phyloP scores from a whole-genome alignment of 2,797 vertebrate genomes.

The Liasis olivaceus region DNA sequence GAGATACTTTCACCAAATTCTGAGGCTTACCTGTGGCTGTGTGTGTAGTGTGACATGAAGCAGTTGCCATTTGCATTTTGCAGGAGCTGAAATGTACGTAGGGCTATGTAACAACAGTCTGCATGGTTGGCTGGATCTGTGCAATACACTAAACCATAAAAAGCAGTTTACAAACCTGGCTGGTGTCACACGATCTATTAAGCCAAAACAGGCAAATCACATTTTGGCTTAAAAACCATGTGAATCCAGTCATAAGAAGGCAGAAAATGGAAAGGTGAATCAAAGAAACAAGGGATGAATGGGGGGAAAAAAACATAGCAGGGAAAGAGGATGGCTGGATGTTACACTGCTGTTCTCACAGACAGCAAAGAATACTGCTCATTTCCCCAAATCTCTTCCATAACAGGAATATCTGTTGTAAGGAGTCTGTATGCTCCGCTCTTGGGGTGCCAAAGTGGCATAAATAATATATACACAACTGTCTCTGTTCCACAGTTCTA shows the following conservation, averaged over 20 bases:
- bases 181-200: neutral
- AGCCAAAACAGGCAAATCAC: neutral
- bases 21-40: neutral
- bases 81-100: neutral
- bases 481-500: neutral
- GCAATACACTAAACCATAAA: neutral
- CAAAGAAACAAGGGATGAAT: neutral
- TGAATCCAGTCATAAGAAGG: neutral
- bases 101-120: neutral
- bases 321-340: neutral
- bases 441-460: constrained; percentile 12
- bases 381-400: constrained; percentile 1
- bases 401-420: neutral
- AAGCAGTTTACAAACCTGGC: neutral
- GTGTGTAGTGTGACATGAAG: neutral
- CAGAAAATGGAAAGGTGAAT: neutral
- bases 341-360: neutral
- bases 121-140: neutral
- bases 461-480: constrained; percentile 29
- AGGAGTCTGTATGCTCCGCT: neutral
- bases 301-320: neutral
- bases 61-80: neutral
- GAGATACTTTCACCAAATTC: neutral
- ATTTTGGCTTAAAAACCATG: neutral
- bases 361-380: neutral